These are phyloP conservation scores for Drosophila kanapiae DNA, from an alignment of 1,140 invertebrate species.

Conservation along the genomic window DNA sequence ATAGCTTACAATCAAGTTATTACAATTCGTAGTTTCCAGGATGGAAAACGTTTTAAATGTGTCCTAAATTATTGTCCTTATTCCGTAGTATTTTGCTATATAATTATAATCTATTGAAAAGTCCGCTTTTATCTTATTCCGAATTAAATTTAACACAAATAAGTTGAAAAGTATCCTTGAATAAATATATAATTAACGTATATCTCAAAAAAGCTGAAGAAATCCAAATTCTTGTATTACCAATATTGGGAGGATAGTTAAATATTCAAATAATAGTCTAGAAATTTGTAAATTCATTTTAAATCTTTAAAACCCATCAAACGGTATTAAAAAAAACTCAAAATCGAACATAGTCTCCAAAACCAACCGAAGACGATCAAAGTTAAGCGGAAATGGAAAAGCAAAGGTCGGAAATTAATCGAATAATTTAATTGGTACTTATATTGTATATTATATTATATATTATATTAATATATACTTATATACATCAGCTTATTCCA, in stretches of 20 bases:
- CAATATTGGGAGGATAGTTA: background rate
- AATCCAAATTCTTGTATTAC: background rate
- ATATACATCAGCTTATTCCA: too few species aligned
- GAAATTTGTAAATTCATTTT: background rate
- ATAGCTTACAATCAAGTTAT: background rate
- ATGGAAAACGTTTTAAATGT: background rate
- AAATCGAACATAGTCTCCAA: background rate
- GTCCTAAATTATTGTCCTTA: background rate
- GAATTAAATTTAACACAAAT: too few species aligned
- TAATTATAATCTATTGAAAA: background rate
- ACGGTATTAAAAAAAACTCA: too few species aligned
- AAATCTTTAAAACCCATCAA: background rate
- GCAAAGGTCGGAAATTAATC: constrained; percentile 3
- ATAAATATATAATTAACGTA: background rate
- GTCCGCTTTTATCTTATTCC: background rate
- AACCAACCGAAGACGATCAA: background rate
- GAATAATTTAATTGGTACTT: too few species aligned
- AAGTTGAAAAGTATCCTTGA: too few species aligned
- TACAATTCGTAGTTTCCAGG: background rate
- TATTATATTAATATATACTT: background rate
- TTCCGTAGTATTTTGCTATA: background rate
- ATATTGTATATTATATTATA: too few species aligned
- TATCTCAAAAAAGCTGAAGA: background rate
- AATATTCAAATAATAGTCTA: background rate
- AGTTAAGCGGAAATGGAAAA: constrained; percentile 1